Base-by-base conservation (phyloP, 2,888 invertebrate genomes). In the Trachelus troglodyta region DNA sequence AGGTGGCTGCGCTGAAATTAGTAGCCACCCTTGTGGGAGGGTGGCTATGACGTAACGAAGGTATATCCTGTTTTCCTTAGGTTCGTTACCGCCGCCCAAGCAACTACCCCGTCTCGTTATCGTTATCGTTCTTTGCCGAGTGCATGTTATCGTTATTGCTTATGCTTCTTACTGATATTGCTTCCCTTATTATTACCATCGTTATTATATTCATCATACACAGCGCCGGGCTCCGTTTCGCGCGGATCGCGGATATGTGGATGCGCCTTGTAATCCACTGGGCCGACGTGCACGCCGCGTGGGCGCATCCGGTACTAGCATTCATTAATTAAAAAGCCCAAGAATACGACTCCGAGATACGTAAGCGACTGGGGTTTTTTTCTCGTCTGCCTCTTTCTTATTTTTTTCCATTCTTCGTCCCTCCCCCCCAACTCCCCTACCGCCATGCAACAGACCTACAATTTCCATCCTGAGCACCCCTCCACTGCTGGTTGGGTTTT, bases 271-370 rank as follows among this genome's bases (percentile, higher is more conserved):
- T 2, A 56, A 56, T 56, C 23, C 56, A 56, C 56, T 9, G 56
- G 23, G 56, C 6, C 56, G 56, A 56, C 56, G 56, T 56, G 40
- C 83, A 81, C 79, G 69, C 79, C 76, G 79, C 82, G 80, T 75
- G 79, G 77, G 80, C 79, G 83, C 81, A 80, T 84, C 82, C 84
- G 77, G 83, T 83, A 83, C 83, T 23, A 9, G 85, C 83, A 85
- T 87, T 87, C 86, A 85, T 89, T 89, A 88, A 88, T 88, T 88
- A 88, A 88, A 87, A 86, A 86, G 83, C 81, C 81, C 81, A 83
- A 84, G 84, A 83, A 85, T 79, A 34, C 76, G 79, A 76, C 75
- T 79, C 82, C 79, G 76, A 82, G 79, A 80, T 80, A 82, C 76
- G 79, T 83, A 82, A 56, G 56, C 37, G 69, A 69, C 11, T 31